Evolutionary conservation across 2,113 vertebrate species (phyloP), one percentile per base, ranked within the genome.

Genomic region (Takifugu flavidus): DNA sequence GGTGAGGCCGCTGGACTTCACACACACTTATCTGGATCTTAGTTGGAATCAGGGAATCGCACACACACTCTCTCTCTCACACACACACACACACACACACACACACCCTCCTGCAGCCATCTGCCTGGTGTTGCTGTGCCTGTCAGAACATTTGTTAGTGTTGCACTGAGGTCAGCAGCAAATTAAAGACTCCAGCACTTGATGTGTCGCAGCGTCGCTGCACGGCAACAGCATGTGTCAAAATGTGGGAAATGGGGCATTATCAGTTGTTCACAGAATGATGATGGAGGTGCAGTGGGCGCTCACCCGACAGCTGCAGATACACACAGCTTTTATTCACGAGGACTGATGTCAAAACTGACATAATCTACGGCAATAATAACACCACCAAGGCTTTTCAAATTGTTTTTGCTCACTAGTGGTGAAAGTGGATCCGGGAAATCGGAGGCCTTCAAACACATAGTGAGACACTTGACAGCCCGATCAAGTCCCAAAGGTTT

Each of bases 391-490:
- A 43, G 28, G 28, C 26, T 55, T 31, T 7, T 39, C 34, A 39
- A 49, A 62, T 46, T n/a, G 61, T 49, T 39, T 57, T 49, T 62
- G 42, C 52, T 56, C 56, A 72, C 2, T 67, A 96, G 96, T 80
- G 96, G 96, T 59, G 95, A 98, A 87, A 93, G 95, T 81, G 96
- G 96, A 56, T 98, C 96, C 54, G 96, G 96, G 49, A 98, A 98
- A 82, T 91, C 92, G 0, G 93, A 96, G 85, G 94, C 94, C 57
- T 92, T 90, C 83, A 95, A 94, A 62, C 95, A 98, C 65, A 93
- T 98, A 42, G 76, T 94, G 73, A 93, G 91, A 70, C 95, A 98
- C 76, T 90, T 98, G 56, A 82, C 87, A 25, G 89, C 91, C 26
- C 91, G 96, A 53, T 91, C 92, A 43, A 82, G 70, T 73, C 69